These are phyloP conservation scores for Watsonalla cultraria DNA, from an alignment of 2,888 invertebrate genomes.

Conservation along the genomic window DNA sequence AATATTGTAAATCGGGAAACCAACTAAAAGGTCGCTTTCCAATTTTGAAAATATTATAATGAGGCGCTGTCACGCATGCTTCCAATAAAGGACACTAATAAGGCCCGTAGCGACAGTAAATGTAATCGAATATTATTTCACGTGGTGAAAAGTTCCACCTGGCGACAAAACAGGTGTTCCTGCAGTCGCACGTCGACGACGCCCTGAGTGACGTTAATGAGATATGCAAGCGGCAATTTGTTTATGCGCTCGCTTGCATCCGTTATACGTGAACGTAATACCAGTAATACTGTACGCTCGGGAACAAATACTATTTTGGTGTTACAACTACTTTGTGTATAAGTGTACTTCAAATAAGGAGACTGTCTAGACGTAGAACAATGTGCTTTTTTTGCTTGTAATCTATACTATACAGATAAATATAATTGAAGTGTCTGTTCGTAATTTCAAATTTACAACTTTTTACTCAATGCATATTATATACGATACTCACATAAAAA, in stretches of 20 bases:
- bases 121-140: conserved; percentile 34
- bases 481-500: no score
- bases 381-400: no score
- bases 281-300: conserved; percentile 1
- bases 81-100: conserved; percentile 6
- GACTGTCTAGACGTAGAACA: no score
- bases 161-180: conserved; percentile 19
- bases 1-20: no score
- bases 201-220: conserved; percentile 42
- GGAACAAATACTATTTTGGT: conserved; percentile 8
- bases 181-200: conserved; percentile 18
- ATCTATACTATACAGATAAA: no score
- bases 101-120: conserved; percentile 20
- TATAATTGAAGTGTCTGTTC: no score
- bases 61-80: background rate
- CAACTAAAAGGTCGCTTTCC: background rate
- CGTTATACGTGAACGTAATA: conserved; percentile 17
- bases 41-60: background rate
- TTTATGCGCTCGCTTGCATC: conserved; percentile 45
- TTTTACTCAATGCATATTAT: no score
- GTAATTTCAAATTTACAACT: no score
- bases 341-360: no score
- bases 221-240: conserved; percentile 51
- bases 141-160: conserved; percentile 31
- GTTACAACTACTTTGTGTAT: no score